Evolutionary conservation across 2,888 invertebrate genomes (phyloP).

Genomic region (Philaethria dido): DNA sequence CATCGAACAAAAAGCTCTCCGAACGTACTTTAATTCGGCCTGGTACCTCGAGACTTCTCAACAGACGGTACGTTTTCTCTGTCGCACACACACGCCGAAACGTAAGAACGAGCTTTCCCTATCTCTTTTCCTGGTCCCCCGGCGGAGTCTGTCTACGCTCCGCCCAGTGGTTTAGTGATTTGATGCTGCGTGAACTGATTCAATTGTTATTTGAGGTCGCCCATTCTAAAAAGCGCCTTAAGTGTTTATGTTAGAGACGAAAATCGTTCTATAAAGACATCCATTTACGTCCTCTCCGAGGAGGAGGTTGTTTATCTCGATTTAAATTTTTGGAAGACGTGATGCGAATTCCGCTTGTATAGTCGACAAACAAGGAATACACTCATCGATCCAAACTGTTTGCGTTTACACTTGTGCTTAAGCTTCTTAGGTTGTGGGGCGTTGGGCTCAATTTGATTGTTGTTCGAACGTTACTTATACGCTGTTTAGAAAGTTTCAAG

Average conservation of each 20-base stretch:
- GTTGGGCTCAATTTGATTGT: conserved; percentile 70
- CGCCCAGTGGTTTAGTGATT: conserved; percentile 85
- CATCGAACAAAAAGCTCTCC: conserved; percentile 77
- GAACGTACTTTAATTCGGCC: conserved; percentile 74
- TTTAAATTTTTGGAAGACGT: conserved; percentile 82
- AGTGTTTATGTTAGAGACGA: conserved; percentile 76
- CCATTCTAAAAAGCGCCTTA: conserved; percentile 75
- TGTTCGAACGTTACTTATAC: conserved; percentile 78
- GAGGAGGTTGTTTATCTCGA: conserved; percentile 81
- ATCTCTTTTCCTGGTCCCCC: conserved; percentile 75
- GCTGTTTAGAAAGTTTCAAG: conserved; percentile 77
- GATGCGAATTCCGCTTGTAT: conserved; percentile 82
- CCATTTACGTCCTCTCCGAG: conserved; percentile 76
- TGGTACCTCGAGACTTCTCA: conserved; percentile 69
- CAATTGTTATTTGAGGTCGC: conserved; percentile 75
- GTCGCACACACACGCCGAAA: conserved; percentile 55
- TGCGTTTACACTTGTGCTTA: conserved; percentile 62
- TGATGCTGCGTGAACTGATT: conserved; percentile 85
- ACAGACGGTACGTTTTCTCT: conserved; percentile 68
- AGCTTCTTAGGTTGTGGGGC: conserved; percentile 57
- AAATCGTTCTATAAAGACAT: conserved; percentile 78
- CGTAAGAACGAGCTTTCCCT: conserved; percentile 58
- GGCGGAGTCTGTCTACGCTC: conserved; percentile 80
- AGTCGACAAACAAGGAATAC: conserved; percentile 77
- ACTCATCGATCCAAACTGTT: conserved; percentile 74